Percentiles rank a stretch among this genome's conserved stretches.
phyloP scores from a whole-genome alignment of 2,888 invertebrate species.

The Xestoiulus laeticollis region DNA sequence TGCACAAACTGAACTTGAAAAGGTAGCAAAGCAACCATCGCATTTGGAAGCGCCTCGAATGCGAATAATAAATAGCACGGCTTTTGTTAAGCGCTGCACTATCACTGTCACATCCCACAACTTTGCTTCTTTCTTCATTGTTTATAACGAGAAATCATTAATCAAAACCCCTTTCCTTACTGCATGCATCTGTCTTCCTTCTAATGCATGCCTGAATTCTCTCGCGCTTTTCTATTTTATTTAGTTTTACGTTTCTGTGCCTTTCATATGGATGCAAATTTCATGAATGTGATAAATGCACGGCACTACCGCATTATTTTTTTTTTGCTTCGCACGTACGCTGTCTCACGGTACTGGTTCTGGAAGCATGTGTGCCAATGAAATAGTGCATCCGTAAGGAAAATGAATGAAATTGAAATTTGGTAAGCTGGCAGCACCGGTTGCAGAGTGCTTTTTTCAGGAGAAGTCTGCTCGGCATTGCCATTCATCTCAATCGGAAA shows the following conservation, averaged over 20 bases:
- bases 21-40: background rate
- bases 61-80: background rate
- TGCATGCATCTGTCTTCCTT: slow-evolving; percentile 34
- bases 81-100: background rate
- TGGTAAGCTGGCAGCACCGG: background rate
- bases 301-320: background rate
- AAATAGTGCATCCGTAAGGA: background rate
- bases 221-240: slow-evolving; percentile 3
- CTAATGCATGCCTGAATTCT: slow-evolving; percentile 15
- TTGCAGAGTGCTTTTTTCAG: background rate
- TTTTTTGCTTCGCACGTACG: slow-evolving; percentile 15
- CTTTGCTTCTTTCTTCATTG: background rate
- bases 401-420: slow-evolving; percentile 34
- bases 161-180: slow-evolving; percentile 41
- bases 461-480: background rate
- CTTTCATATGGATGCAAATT: slow-evolving; percentile 25
- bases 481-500: slow-evolving; percentile 45
- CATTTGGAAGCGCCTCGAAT: background rate
- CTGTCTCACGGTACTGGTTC: background rate
- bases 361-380: background rate
- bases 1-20: background rate
- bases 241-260: slow-evolving; percentile 28
- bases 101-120: background rate
- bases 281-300: slow-evolving; percentile 5
- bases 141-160: slow-evolving; percentile 31